Evolutionary conservation across 2,888 invertebrate genomes (phyloP), one percentile per base, ranked within the genome.

Genomic region (Sicus ferrugineus): DNA sequence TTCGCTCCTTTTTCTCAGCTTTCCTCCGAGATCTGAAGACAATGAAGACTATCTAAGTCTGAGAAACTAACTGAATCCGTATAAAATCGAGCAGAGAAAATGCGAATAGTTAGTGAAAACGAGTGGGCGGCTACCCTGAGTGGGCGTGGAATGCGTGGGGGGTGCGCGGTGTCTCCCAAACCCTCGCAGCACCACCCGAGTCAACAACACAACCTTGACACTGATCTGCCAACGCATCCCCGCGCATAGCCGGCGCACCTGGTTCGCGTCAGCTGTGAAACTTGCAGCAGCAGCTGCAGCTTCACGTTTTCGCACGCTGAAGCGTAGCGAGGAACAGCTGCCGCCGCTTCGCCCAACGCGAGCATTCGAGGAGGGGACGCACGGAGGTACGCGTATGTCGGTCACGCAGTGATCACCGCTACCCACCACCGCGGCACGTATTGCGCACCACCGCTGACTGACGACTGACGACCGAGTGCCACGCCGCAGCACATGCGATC

Each of bases 161-260:
- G n/a, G n/a, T n/a, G n/a, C n/a, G 46, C 3, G 46, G 46, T 7
- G 42, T 42, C 42, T 42, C 16, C n/a, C 16, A n/a, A 14, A 9
- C n/a, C 42, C 3, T 42, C n/a, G 42, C 7, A 38, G 7, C 6
- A 38, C 7, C 38, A 38, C 42, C n/a, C 42, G 14, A 0, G 42
- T 66, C 34, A 34, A 1, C 14, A 34, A 50, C 63, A 54, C 58
- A 71, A 72, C 72, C 72, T 72, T 72, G 72, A 68, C 72, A 70
- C 70, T 72, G 72, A 68, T 67, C 67, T 14, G 38, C 48, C 59
- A 64, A 59, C 65, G 56, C 28, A 65, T 16, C 9, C 30, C 21
- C 5, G 16, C 26, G 23, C 26, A 16, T 42, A 16, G 14, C n/a
- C 16, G 16, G 14, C 42, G n/a, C 42, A 42, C 42, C 16, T 3